Evolutionary conservation across 2,113 vertebrate species (phyloP).

Genomic region (Trichechus manatus): DNA sequence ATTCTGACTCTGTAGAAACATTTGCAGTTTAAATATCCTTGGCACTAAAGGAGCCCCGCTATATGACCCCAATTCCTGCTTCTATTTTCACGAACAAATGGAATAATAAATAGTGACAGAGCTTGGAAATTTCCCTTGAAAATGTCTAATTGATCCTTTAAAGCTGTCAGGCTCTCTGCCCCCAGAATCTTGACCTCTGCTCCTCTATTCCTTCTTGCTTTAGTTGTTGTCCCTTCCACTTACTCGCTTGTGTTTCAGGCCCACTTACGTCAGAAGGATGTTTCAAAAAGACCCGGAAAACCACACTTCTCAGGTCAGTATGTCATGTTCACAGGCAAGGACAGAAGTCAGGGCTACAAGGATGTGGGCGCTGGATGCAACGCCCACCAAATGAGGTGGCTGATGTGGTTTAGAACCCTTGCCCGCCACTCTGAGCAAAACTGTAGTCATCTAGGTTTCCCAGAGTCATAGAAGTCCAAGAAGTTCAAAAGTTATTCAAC

Average conservation of each 20-base stretch:
- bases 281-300: neutral
- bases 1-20: conserved; percentile 91
- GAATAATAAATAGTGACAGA: conserved; percentile 66
- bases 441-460: neutral
- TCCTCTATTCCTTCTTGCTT: neutral
- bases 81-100: conserved; percentile 7
- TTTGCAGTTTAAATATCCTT: conserved; percentile 57
- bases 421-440: neutral
- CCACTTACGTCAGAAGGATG: neutral
- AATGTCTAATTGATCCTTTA: conserved; percentile 46
- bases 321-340: neutral
- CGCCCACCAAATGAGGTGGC: neutral
- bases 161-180: neutral
- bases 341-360: neutral
- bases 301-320: neutral
- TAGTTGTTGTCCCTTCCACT: conserved; percentile 41
- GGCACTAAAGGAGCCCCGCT: neutral
- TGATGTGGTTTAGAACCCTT: neutral
- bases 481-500: neutral
- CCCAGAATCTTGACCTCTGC: conserved; percentile 42
- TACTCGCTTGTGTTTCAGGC: conserved; percentile 39
- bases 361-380: fast-evolving
- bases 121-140: neutral
- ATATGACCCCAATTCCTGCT: conserved; percentile 39
- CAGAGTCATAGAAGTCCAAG: neutral